Percentiles rank a stretch among this genome's conserved stretches.
phyloP scores from a whole-genome alignment of 2,888 invertebrate species.

The Orthosia gracilis region DNA sequence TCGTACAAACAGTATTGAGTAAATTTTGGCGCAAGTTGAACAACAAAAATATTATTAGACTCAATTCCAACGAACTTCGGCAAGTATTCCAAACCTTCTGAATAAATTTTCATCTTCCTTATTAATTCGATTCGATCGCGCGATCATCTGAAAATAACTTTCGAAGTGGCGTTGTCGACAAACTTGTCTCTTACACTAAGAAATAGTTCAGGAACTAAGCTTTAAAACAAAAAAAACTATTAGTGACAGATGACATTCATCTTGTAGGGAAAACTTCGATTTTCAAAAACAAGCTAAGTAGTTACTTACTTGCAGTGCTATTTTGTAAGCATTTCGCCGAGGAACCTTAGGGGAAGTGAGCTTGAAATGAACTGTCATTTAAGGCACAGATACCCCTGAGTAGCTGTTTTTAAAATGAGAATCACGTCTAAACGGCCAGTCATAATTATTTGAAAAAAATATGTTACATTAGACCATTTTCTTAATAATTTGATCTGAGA shows the following conservation, averaged over 20 bases:
- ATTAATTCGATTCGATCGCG: conserved; percentile 47
- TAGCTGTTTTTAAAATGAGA: too few species aligned
- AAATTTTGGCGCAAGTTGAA: conserved; percentile 15
- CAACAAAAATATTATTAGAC: conserved; percentile 45
- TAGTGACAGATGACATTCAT: neutral
- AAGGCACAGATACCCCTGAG: too few species aligned
- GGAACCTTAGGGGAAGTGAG: too few species aligned
- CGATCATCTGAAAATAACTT: conserved; percentile 45
- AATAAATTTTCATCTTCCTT: conserved; percentile 49
- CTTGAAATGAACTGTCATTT: too few species aligned
- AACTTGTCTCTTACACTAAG: conserved; percentile 20
- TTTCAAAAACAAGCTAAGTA: neutral
- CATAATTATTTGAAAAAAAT: too few species aligned
- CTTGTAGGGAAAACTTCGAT: neutral
- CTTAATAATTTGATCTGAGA: too few species aligned
- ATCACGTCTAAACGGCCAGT: too few species aligned
- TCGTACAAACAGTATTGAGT: neutral
- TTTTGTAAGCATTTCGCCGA: too few species aligned
- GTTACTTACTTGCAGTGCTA: neutral
- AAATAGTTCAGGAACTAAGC: neutral
- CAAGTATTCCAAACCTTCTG: conserved; percentile 29
- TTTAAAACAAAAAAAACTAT: neutral
- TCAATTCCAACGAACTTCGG: conserved; percentile 28
- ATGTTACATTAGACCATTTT: too few species aligned
- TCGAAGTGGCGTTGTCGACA: conserved; percentile 43